A percentile compares a stretch with the other conserved stretches of the same genome.
phyloP scores from a whole-genome alignment of 2,797 vertebrate genomes.

The Sphenopsis melanotis region DNA sequence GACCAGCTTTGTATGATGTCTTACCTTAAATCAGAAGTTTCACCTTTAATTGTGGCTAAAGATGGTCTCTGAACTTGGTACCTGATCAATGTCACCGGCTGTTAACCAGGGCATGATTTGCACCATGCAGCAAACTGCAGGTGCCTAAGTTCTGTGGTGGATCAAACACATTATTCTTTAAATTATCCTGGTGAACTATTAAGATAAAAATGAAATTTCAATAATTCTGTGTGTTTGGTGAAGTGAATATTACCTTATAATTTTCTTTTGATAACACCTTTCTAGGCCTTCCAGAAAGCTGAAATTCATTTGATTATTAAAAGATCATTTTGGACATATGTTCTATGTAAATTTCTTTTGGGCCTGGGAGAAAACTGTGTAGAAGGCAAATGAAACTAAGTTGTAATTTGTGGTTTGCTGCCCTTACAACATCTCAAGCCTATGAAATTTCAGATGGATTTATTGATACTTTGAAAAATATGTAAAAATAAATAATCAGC shows the following conservation, averaged over 20 bases:
- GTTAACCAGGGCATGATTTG: neutral
- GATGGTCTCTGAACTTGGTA: neutral
- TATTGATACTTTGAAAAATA: conserved; percentile 59
- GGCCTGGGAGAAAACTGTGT: neutral
- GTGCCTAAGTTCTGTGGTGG: neutral
- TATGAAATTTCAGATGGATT: conserved; percentile 32
- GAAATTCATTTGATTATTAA: neutral
- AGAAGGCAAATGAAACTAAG: neutral
- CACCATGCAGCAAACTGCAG: neutral
- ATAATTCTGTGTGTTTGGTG: neutral
- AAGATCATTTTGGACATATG: conserved; percentile 1
- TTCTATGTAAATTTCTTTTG: neutral
- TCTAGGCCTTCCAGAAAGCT: neutral
- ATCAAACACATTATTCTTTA: neutral
- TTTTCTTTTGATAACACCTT: neutral
- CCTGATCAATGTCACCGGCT: neutral
- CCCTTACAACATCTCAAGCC: neutral
- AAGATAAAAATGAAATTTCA: neutral
- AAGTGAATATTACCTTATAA: neutral
- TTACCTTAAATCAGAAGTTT: neutral
- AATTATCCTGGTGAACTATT: neutral
- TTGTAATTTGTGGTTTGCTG: neutral
- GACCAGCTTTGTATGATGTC: neutral
- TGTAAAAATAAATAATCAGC: conserved; percentile 51
- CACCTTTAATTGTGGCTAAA: neutral